Base-by-base conservation (phyloP, 2,888 invertebrate species). In the Sarcophaga rosellei region DNA sequence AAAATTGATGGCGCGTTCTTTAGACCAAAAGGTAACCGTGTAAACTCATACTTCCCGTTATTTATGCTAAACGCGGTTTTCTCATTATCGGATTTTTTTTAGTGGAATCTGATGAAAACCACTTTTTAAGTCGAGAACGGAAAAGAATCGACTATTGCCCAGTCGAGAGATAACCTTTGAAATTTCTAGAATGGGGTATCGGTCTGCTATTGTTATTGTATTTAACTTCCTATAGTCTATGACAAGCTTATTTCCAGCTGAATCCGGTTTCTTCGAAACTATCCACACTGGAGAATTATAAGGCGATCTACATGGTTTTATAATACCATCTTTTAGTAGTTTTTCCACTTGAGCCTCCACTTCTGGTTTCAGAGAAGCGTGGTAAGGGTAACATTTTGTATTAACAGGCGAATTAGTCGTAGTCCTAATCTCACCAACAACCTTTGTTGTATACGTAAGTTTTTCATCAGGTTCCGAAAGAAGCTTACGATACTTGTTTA, bases 101-200 rank as follows among this genome's bases (percentile, higher is more conserved):
- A 87, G 44, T 20, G 57, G 65, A 12, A 87, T 87, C 66, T 85
- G 85, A n/a, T 87, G 83, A 61, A 47, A 47, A 47, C 47, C 47
- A 47, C 47, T 25, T 77, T 80, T 80, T 1, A 76, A 44, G 61
- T 76, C 82, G 3, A 82, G 57, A 15, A 83, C 82, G 1, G 83
- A 61, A 62, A 78, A 81, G 17, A 72, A 82, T 17, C 35, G 76
- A 45, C 75, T 82, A 15, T 15, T 5, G 5, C 82, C 77, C 69
- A 86, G 57, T 45, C 62, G 62, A 44, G 63, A 74, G 20, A 70
- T 47, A 15, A 47, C 47, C 15, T 47, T 15, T 47, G 47, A 47
- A 47, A 47, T 47, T 15, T 47, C 47, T 47, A 15, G 47, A 47
- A 47, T 47, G 1, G 15, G 47, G 15, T 47, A 47, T 47, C 47